Evolutionary conservation across 2,888 invertebrate genomes (phyloP).

Genomic region (Hirtodrosophila cameraria): DNA sequence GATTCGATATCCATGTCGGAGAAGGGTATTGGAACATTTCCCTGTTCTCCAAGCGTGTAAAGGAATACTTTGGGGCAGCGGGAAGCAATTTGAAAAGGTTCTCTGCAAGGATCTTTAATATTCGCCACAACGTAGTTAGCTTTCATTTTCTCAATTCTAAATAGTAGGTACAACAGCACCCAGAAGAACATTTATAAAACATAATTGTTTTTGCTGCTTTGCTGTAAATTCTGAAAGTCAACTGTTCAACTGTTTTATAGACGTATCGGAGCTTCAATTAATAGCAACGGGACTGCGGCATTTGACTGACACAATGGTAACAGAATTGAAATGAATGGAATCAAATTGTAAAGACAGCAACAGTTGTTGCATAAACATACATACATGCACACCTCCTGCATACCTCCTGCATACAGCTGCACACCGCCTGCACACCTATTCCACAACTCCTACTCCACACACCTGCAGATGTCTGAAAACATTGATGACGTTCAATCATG

Average conservation of each 20-base stretch:
- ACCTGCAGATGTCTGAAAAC: conserved; percentile 42
- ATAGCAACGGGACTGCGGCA: conserved; percentile 12
- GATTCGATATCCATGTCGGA: too few relatives aligned
- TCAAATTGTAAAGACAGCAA: conserved; percentile 70
- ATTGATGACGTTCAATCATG: conserved; percentile 53
- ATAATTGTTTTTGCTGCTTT: not conserved
- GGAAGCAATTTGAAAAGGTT: too few relatives aligned
- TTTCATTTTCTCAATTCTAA: too few relatives aligned
- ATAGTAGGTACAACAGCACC: not conserved
- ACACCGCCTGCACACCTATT: conserved; percentile 12
- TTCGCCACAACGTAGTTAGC: too few relatives aligned
- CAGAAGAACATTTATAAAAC: not conserved
- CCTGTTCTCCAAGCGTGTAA: too few relatives aligned
- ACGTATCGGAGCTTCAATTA: conserved; percentile 10
- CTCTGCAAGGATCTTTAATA: too few relatives aligned
- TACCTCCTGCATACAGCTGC: conserved; percentile 6
- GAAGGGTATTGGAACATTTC: too few relatives aligned
- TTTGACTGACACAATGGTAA: conserved; percentile 39
- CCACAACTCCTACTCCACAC: conserved; percentile 8
- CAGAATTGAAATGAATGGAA: conserved; percentile 60
- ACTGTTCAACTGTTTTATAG: conserved; percentile 4
- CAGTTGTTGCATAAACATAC: conserved; percentile 45
- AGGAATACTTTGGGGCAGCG: too few relatives aligned
- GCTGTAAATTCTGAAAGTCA: not conserved
- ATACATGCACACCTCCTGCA: conserved; percentile 9